These are phyloP conservation scores for Scelioninae gen. 1 DNA, from an alignment of 2,888 invertebrate species.

Conservation along the genomic window DNA sequence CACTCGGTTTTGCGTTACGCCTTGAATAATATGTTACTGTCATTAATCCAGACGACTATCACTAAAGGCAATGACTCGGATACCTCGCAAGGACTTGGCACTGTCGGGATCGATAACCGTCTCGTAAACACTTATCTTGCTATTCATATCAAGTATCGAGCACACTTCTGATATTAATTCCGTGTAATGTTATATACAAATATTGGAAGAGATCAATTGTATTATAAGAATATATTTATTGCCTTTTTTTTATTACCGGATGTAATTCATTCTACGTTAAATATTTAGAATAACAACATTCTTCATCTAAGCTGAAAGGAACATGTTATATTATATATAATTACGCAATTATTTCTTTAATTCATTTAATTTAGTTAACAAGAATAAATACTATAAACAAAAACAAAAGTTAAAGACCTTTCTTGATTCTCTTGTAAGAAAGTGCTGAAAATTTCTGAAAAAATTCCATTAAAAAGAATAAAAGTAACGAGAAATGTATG, in stretches of 20 bases:
- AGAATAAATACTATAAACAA: too few species aligned
- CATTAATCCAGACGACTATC: conserved; percentile 65
- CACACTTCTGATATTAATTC: conserved; percentile 47
- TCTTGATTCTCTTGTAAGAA: too few species aligned
- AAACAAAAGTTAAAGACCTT: too few species aligned
- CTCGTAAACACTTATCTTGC: conserved; percentile 59
- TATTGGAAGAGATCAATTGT: conserved; percentile 36
- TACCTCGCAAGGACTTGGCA: conserved; percentile 67
- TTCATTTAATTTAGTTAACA: too few species aligned
- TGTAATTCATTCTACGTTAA: conserved; percentile 6
- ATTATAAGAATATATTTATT: conserved; percentile 12
- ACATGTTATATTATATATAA: too few species aligned
- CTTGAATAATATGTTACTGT: conserved; percentile 69
- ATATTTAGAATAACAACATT: background rate
- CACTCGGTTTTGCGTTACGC: conserved; percentile 50
- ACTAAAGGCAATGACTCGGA: conserved; percentile 69
- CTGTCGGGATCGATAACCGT: conserved; percentile 69
- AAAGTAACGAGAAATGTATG: too few species aligned
- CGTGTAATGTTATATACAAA: conserved; percentile 40
- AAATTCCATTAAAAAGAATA: too few species aligned
- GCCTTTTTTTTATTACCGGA: conserved; percentile 1
- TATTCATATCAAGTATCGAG: conserved; percentile 45
- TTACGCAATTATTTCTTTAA: too few species aligned
- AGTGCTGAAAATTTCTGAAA: too few species aligned
- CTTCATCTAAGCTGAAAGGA: too few species aligned